Conservation (phyloP, 2,797 vertebrate genomes). For the Orientallactaga sibirica region DNA sequence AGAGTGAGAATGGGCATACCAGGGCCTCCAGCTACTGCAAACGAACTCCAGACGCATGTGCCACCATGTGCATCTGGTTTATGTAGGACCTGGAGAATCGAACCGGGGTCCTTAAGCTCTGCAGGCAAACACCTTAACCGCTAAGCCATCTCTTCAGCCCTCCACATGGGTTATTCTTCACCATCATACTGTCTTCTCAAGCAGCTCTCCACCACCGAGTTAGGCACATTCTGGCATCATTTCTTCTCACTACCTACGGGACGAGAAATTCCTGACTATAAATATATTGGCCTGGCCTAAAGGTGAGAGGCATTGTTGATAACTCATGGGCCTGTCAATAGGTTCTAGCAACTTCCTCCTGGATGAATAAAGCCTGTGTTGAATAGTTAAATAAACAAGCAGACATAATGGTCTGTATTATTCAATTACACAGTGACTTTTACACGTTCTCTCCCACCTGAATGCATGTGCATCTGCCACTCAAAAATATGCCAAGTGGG, state of each 20-base stretch:
- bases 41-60: too few species aligned
- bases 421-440: background rate
- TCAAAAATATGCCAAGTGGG: slow-evolving; percentile 12
- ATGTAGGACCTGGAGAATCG: too few species aligned
- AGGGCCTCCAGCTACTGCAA: too few species aligned
- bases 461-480: background rate
- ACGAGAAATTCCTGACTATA: background rate
- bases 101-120: too few species aligned
- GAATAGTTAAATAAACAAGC: slow-evolving; percentile 4
- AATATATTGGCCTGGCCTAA: background rate
- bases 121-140: too few species aligned
- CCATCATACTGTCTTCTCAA: background rate
- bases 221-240: background rate
- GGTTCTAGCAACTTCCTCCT: slow-evolving; percentile 8
- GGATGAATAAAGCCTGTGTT: slow-evolving; percentile 17
- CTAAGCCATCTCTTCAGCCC: too few species aligned
- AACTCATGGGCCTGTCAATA: background rate
- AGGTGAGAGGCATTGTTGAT: background rate
- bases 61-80: too few species aligned
- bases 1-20: too few species aligned
- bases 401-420: background rate
- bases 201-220: background rate
- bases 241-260: background rate
- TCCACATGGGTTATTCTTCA: background rate
- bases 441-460: background rate